Evolutionary conservation across 2,797 vertebrate species (phyloP), one percentile per base, ranked within the genome.

Genomic region (Oryzias dopingdopingensis): DNA sequence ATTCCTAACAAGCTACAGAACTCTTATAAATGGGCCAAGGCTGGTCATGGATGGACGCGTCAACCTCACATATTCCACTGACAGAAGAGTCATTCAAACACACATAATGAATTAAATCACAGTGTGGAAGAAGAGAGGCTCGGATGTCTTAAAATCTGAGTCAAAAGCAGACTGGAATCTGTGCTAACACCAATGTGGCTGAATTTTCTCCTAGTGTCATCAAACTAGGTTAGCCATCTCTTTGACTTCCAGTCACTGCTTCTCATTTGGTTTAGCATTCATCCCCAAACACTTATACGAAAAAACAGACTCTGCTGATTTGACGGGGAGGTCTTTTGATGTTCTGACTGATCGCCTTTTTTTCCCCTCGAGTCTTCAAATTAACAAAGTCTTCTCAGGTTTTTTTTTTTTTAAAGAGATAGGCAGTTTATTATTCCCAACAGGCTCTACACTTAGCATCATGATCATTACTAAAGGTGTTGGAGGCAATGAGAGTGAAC

Each of bases 1-100:
- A 85, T 79, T 82, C 84, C 86, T 90, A 90, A 90, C 87, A 90
- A 90, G 88, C 79, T 73, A 17, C 76, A 43, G 77, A 87, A 80
- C 74, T 82, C 82, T 82, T 78, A 74, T 82, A 37, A 86, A 78
- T 53, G 77, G 76, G 60, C 80, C 76, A 68, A 81, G 74, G 71
- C 72, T 69, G 76, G 85, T 86, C 85, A 88, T 71, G 88, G 84
- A 72, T 77, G 87, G 73, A 68, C 70, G 80, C 76, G 29, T 83
- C 75, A 53, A 67, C 64, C 84, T 81, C 79, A 71, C 74, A 84
- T 78, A 81, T 76, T 83, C 74, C 74, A 77, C 59, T 64, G 77
- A 80, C 74, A 62, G 71, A 68, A 76, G 74, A 86, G 53, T 76
- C 77, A 73, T 84, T 87, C 86, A 86, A 85, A 89, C 81, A 87